These are phyloP conservation scores for Nemurella pictetii DNA, from an alignment of 2,888 invertebrate genomes.

Conservation along the genomic window DNA sequence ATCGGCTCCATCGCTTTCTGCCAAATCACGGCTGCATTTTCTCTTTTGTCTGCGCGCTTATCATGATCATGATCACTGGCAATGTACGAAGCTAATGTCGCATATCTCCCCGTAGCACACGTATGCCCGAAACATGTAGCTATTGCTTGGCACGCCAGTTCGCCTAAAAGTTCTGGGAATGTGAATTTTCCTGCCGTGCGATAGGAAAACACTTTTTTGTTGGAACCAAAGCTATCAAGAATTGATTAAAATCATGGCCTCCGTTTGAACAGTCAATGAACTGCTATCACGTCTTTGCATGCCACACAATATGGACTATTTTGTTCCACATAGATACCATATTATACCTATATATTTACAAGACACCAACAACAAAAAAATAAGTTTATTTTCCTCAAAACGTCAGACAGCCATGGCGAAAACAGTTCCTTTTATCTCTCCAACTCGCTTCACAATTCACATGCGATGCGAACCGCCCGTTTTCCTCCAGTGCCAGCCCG, in stretches of 20 bases:
- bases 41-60: neutral
- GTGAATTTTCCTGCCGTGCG: no score
- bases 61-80: neutral
- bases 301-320: neutral
- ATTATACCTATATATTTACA: neutral
- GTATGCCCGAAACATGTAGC: neutral
- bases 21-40: neutral
- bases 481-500: neutral
- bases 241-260: no score
- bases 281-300: neutral
- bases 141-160: no score
- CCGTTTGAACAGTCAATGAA: neutral
- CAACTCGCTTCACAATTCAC: neutral
- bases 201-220: neutral
- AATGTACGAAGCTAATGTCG: neutral
- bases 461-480: no score
- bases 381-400: neutral
- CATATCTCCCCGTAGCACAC: no score
- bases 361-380: neutral
- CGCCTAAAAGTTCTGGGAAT: no score
- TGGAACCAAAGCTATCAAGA: no score
- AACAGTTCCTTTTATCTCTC: neutral
- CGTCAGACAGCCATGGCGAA: neutral
- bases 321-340: no score
- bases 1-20: neutral